Conservation (phyloP, 1,140 invertebrate species). For the Sarcophaga peregrina region DNA sequence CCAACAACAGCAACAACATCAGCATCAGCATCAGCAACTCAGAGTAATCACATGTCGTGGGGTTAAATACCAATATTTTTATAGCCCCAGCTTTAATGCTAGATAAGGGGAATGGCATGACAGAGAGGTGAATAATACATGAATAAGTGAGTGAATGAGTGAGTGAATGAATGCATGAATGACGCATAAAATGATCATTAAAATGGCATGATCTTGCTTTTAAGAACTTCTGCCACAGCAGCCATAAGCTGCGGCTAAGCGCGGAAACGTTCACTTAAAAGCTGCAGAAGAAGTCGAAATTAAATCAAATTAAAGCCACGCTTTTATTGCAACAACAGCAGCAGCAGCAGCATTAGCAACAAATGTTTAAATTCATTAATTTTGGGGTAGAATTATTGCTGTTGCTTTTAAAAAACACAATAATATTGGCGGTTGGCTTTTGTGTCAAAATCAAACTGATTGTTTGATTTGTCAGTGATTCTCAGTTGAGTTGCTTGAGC, state of each 20-base stretch:
- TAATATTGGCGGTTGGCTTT: slow-evolving; percentile 11
- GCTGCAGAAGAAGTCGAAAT: slow-evolving; percentile 31
- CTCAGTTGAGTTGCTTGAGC: too few species aligned
- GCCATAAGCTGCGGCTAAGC: slow-evolving; percentile 17
- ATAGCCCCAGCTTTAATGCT: not conserved
- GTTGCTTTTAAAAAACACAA: not conserved
- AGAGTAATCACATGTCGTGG: not conserved
- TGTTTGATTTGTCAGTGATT: not conserved
- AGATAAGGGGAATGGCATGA: too few species aligned
- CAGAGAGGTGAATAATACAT: too few species aligned
- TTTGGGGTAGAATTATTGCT: too few species aligned
- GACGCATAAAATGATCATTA: slow-evolving; percentile 25
- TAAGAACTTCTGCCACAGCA: slow-evolving; percentile 40
- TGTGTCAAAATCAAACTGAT: not conserved
- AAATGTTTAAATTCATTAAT: too few species aligned
- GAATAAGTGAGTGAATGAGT: not conserved
- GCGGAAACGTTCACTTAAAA: not conserved
- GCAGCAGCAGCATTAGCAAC: not conserved
- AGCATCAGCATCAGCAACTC: not conserved
- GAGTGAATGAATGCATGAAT: not conserved
- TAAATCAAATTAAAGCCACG: slow-evolving; percentile 39
- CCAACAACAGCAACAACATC: slow-evolving; percentile 35
- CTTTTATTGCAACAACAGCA: not conserved
- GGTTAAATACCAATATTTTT: not conserved
- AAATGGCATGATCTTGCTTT: slow-evolving; percentile 14